These are phyloP conservation scores for Arge pagana DNA, from an alignment of 2,888 invertebrate species.

Conservation along the genomic window DNA sequence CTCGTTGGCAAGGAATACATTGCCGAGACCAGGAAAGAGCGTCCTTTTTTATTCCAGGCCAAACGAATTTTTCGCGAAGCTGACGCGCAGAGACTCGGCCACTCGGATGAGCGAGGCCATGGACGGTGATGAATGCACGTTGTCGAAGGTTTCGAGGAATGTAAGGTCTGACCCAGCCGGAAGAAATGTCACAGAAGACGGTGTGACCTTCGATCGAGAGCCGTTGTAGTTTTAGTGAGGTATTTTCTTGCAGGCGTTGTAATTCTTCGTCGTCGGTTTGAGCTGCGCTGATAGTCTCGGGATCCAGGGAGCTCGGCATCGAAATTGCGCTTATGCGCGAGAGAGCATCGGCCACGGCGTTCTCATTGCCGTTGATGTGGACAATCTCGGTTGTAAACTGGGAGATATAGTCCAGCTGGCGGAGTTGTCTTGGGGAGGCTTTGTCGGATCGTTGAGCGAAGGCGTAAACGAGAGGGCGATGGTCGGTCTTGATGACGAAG, in stretches of 20 bases:
- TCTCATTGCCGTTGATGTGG: conserved; percentile 29
- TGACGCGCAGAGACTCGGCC: conserved; percentile 30
- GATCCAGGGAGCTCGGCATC: conserved; percentile 16
- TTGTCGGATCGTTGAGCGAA: conserved; percentile 24
- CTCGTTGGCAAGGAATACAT: conserved; percentile 44
- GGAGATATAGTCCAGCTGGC: conserved; percentile 27
- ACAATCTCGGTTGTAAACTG: conserved; percentile 28
- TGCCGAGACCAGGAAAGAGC: conserved; percentile 38
- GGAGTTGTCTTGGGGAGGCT: conserved; percentile 28
- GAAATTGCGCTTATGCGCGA: conserved; percentile 26
- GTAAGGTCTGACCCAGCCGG: conserved; percentile 29
- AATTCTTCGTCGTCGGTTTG: conserved; percentile 24
- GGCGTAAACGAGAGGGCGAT: conserved; percentile 24
- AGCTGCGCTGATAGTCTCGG: conserved; percentile 2
- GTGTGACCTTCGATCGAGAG: conserved; percentile 7
- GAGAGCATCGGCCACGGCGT: conserved; percentile 32
- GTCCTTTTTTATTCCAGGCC: conserved; percentile 40
- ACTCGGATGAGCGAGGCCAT: conserved; percentile 31
- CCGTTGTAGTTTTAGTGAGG: neutral
- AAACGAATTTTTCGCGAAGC: conserved; percentile 36
- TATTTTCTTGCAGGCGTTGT: neutral
- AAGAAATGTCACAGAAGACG: conserved; percentile 28
- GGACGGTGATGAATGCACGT: conserved; percentile 28
- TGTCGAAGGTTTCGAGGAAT: conserved; percentile 29
- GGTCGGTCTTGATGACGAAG: conserved; percentile 25